A percentile compares a stretch with the other conserved stretches of the same genome.
Evolutionary conservation across 92 coral and sea anemone species (phyloP).

Genomic region (Zoanthus gigantus): DNA sequence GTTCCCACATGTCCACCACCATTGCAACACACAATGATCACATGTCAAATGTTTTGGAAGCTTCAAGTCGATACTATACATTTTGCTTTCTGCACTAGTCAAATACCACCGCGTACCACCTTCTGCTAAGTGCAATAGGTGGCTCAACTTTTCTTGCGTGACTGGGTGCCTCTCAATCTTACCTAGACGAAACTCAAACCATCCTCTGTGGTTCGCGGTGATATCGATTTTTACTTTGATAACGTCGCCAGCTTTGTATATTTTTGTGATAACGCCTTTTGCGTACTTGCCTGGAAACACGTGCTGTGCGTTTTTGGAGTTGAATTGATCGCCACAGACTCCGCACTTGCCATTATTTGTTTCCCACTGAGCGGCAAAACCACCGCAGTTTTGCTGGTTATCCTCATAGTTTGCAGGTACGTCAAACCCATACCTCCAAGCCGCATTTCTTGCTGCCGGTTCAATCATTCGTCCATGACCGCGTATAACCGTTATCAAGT

Average conservation of each 20-base stretch:
- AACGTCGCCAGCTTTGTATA: slow-evolving; percentile 56
- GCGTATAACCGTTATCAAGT: slow-evolving; percentile 26
- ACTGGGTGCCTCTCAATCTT: neutral
- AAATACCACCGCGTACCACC: slow-evolving; percentile 37
- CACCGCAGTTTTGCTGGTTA: slow-evolving; percentile 5
- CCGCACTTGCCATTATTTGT: slow-evolving; percentile 80
- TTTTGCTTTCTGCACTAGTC: slow-evolving; percentile 15
- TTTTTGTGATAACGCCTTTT: slow-evolving; percentile 59
- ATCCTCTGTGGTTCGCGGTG: slow-evolving; percentile 40
- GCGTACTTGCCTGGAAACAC: slow-evolving; percentile 73
- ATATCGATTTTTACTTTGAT: slow-evolving; percentile 62
- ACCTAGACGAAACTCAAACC: slow-evolving; percentile 28
- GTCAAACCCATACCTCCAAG: slow-evolving; percentile 68
- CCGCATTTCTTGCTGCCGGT: slow-evolving; percentile 77
- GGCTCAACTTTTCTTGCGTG: slow-evolving; percentile 11
- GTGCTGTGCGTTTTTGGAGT: slow-evolving; percentile 39
- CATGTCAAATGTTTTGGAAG: slow-evolving; percentile 50
- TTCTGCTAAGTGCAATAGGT: slow-evolving; percentile 14
- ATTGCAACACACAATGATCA: slow-evolving; percentile 54
- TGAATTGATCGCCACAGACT: slow-evolving; percentile 76
- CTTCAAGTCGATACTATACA: slow-evolving; percentile 18
- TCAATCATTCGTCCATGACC: slow-evolving; percentile 77
- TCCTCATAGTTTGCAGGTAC: slow-evolving; percentile 20
- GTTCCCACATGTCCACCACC: slow-evolving; percentile 61
- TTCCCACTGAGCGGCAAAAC: neutral